Evolutionary conservation across 2,888 invertebrate species (phyloP), one percentile per base, ranked within the genome.

Genomic region (Hylaea fasciaria): DNA sequence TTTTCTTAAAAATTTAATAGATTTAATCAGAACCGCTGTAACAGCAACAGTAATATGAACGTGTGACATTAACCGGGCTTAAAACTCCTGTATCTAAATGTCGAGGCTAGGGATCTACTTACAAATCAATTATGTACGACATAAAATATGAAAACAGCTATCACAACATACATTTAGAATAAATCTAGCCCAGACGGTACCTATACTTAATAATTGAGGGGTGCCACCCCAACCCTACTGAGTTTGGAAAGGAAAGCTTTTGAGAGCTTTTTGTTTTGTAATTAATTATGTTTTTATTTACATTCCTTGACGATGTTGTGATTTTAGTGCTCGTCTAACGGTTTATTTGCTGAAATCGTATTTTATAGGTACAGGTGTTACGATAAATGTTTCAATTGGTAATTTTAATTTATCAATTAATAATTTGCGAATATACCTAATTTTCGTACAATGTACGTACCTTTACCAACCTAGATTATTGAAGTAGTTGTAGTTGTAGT

Each of bases 181-280:
- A 78, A 85, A 86, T 84, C 86, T 87, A 87, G 86, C 84, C 82
- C 78, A 68, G 69, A 65, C 62, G 81, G 83, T 79, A 78, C 76
- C 76, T 85, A 86, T 86, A 87, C 85, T 84, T 76, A 68, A 65
- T 65, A 82, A 85, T 80, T 78, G 85, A 86, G 87, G 91, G 89
- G 89, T 77, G 86, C 84, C 86, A 85, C 90, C 91, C 90, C 87
- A 85, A 85, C 86, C 84, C 84, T 81, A 80, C 82, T 74, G 81
- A 81, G 84, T 85, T 85, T 85, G 83, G 83, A 86, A 87, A 85
- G 86, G 86, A 90, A 89, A 89, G 91, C 89, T 89, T 90, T 91
- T 91, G 89, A 89, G 87, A 87, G 90, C 87, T 90, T 89, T 89
- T 91, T 91, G 89, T 89, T 89, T 88, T 81, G 84, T 90, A 89